Base-by-base conservation (phyloP, 2,888 invertebrate genomes). In the Nomada fabriciana region DNA sequence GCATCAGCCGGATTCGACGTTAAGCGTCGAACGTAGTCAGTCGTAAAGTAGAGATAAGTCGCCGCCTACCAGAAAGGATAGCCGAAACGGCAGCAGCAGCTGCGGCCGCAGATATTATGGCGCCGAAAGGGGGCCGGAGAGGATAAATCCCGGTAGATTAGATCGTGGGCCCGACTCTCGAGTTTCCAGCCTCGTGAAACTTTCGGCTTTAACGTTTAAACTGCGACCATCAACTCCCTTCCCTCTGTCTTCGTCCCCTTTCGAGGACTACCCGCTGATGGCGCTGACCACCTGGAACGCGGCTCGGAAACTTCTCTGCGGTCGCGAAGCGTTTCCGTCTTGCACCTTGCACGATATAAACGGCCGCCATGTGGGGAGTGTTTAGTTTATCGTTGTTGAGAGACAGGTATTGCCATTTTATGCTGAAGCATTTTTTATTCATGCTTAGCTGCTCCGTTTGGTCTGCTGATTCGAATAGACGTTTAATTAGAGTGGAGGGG, bases 11-110 rank as follows among this genome's bases (percentile, higher is more conserved):
- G 88, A 90, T 89, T 90, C 87, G 86, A 85, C 86, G 89, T 89
- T 88, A 89, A 88, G 85, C 88, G 86, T 89, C 86, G 90, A 89
- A 89, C 88, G 89, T 90, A 89, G 91, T 91, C 90, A 90, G 90
- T 93, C 93, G 93, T 93, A 93, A 93, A 93, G 91, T 92, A 92
- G 91, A 93, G 93, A 93, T 91, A 92, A 93, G 93, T 93, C 91
- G 92, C 93, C 93, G 93, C 93, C 93, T 93, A 93, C 93, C 92
- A 91, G 91, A 92, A 89, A 91, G 90, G 91, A 91, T 90, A 91
- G 91, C 91, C 92, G 91, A 93, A 93, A 93, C 92, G 86, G 89
- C 91, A 91, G 91, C 92, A 89, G 91, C 92, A 89, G 91, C 90
- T 80, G 80, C 67, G 81, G 80, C 88, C 84, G 86, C 89, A 88